These are phyloP conservation scores for Philopotamus ludificatus DNA, from an alignment of 1,140 invertebrate species.

Conservation along the genomic window DNA sequence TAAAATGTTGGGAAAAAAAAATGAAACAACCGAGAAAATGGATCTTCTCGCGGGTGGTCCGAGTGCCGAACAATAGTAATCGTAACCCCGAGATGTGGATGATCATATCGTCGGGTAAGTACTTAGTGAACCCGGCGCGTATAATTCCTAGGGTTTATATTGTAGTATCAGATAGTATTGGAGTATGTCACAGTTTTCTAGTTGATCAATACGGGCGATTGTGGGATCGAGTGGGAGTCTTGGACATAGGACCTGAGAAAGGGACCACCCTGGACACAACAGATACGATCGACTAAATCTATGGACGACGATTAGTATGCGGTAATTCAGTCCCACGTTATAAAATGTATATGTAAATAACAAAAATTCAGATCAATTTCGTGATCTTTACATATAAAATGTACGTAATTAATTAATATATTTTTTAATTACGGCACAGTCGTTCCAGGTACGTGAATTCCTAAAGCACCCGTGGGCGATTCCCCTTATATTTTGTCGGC, in stretches of 20 bases:
- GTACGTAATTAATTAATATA: too few relatives aligned
- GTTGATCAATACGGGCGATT: neutral
- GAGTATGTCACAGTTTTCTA: too few relatives aligned
- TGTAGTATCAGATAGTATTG: too few relatives aligned
- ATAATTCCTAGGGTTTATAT: too few relatives aligned
- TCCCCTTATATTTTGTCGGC: neutral
- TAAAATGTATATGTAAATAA: neutral
- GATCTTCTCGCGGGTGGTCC: conserved; percentile 25
- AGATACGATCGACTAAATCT: neutral
- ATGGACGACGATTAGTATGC: neutral
- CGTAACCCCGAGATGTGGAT: conserved; percentile 17
- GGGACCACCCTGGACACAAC: neutral
- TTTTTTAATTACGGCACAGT: too few relatives aligned
- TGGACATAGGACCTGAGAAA: neutral
- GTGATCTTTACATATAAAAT: neutral
- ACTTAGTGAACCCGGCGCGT: too few relatives aligned
- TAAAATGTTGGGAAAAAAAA: conserved; percentile 15
- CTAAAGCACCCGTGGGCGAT: conserved; percentile 1
- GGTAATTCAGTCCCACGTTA: neutral
- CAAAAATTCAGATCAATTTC: neutral
- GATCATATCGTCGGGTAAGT: neutral
- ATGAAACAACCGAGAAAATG: conserved; percentile 11
- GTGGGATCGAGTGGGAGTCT: neutral
- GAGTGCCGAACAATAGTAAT: conserved; percentile 16
- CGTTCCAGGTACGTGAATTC: too few relatives aligned